A percentile compares a stretch with the other conserved stretches of the same genome.
These are phyloP conservation scores for Megaceryle maxima DNA, from an alignment of 2,113 vertebrate species.

Conservation along the genomic window DNA sequence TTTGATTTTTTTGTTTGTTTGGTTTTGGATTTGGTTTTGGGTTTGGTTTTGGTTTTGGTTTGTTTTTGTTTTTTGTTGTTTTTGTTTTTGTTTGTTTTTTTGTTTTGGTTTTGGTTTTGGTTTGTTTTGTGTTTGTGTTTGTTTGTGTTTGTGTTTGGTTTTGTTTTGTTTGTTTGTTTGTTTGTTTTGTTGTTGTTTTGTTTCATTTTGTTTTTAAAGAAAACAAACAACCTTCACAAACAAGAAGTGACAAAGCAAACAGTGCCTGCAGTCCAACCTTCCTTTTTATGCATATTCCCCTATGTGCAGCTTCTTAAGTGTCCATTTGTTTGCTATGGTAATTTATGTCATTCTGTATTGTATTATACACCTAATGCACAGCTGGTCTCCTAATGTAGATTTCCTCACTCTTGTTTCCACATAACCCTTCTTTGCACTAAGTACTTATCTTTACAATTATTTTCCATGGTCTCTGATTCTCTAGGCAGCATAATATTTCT, in stretches of 20 bases:
- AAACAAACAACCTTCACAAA: not conserved
- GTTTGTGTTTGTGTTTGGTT: not conserved
- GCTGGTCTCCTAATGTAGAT: constrained; percentile 68
- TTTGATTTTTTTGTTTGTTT: too few relatives aligned
- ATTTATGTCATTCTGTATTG: constrained; percentile 71
- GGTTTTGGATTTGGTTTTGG: too few relatives aligned
- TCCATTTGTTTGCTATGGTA: constrained; percentile 73
- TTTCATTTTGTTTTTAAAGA: not conserved
- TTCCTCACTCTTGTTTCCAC: constrained; percentile 60
- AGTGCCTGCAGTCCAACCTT: not conserved
- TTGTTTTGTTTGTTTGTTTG: too few relatives aligned
- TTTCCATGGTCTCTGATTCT: constrained; percentile 35
- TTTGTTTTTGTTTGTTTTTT: too few relatives aligned
- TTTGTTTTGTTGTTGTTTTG: too few relatives aligned
- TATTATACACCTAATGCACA: constrained; percentile 69
- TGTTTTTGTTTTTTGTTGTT: too few relatives aligned
- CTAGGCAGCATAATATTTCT: constrained; percentile 22
- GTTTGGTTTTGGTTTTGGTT: too few relatives aligned
- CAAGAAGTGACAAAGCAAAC: not conserved
- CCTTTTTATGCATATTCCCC: not conserved
- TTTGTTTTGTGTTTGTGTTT: too few relatives aligned
- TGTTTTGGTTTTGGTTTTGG: too few relatives aligned
- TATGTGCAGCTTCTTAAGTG: constrained; percentile 57
- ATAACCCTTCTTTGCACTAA: constrained; percentile 28
- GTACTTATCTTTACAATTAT: constrained; percentile 42